Conservation (phyloP, 2,797 vertebrate species). For the Rhinella marina region DNA sequence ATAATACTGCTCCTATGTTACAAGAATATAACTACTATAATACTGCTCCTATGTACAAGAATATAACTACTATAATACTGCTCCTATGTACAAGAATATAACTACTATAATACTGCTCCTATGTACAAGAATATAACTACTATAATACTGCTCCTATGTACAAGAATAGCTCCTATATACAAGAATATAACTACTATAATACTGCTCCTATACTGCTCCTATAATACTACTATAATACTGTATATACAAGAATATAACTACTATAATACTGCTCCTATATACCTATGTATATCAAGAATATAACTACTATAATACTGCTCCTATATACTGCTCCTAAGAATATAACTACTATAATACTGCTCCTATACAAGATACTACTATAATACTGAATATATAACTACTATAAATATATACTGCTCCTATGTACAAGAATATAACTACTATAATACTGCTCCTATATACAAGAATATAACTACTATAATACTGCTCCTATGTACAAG, state of each 20-base stretch:
- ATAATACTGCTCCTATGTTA: conserved; percentile 12
- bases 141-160: conserved; percentile 10
- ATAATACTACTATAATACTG: no score
- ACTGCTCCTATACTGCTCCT: no score
- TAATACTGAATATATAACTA: no score
- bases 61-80: conserved; percentile 24
- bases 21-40: conserved; percentile 25
- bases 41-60: conserved; percentile 8
- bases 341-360: conserved; percentile 27
- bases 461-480: conserved; percentile 7
- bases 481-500: neutral
- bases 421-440: conserved; percentile 13
- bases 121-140: conserved; percentile 6
- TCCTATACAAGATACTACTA: conserved; percentile 1
- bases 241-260: conserved; percentile 7
- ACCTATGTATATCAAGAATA: neutral
- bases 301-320: conserved; percentile 7
- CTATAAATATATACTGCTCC: conserved; percentile 20
- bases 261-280: neutral
- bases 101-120: neutral
- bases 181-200: conserved; percentile 14
- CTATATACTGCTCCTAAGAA: conserved; percentile 16
- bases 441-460: conserved; percentile 4
- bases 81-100: conserved; percentile 1
- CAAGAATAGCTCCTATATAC: no score